These are phyloP conservation scores for Limnephilus auricula DNA, from an alignment of 2,888 invertebrate genomes.

Conservation along the genomic window DNA sequence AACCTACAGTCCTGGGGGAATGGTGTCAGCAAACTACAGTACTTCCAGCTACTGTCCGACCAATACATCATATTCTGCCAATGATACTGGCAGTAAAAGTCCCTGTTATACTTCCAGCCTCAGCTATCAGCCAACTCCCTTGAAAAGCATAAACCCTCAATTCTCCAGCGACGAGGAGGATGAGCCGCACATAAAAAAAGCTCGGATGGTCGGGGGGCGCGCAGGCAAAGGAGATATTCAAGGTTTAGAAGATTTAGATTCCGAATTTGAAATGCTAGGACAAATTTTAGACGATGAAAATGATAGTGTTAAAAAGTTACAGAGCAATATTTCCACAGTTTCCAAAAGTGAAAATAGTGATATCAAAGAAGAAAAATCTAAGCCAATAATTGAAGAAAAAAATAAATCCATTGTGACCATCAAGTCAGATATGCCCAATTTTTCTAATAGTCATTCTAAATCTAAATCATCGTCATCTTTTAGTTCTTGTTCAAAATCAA, in stretches of 20 bases:
- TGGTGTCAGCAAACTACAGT: constrained; percentile 46
- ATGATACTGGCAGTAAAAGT: constrained; percentile 24
- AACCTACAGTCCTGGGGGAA: constrained; percentile 60
- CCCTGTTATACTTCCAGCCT: constrained; percentile 53
- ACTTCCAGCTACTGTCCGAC: constrained; percentile 54
- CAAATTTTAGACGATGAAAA: constrained; percentile 77
- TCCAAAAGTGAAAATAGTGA: constrained; percentile 68
- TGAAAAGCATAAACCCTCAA: constrained; percentile 72
- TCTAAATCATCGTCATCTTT: constrained; percentile 28
- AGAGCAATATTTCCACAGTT: constrained; percentile 46
- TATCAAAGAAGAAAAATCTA: constrained; percentile 68
- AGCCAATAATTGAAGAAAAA: constrained; percentile 40
- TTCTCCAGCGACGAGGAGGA: constrained; percentile 78
- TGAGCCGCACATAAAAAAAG: constrained; percentile 73
- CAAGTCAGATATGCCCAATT: constrained; percentile 18
- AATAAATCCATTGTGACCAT: not conserved
- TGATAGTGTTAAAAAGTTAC: constrained; percentile 49
- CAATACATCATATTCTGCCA: constrained; percentile 46
- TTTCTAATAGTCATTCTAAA: constrained; percentile 64
- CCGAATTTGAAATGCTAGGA: constrained; percentile 77
- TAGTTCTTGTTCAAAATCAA: constrained; percentile 58
- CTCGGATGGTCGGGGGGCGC: constrained; percentile 67
- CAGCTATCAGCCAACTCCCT: constrained; percentile 76
- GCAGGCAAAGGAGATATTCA: constrained; percentile 69
- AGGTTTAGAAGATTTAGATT: constrained; percentile 75